Conservation (phyloP, 2,113 vertebrate genomes). For the Oncorhynchus tshawytscha region DNA sequence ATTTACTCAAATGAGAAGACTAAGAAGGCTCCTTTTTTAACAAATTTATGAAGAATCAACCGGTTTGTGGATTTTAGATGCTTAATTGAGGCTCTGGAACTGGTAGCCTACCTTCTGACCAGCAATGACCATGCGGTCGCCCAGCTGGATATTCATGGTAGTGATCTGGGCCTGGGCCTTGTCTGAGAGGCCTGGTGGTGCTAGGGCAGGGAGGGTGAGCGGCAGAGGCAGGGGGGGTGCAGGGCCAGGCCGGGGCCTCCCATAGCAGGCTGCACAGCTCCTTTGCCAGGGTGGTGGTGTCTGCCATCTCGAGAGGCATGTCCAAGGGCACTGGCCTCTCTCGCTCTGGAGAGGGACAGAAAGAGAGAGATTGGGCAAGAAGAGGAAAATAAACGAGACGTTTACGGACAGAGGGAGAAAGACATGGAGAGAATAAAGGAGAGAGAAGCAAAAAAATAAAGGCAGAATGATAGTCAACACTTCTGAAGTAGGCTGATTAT, state of each 20-base stretch:
- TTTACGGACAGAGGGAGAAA: background rate
- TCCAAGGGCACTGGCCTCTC: conserved; percentile 86
- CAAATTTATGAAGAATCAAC: no score
- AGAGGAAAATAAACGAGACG: background rate
- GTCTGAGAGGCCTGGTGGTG: conserved; percentile 65
- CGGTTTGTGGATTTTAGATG: no score
- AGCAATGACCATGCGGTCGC: conserved; percentile 92
- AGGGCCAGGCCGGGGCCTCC: conserved; percentile 76
- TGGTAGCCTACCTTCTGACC: conserved; percentile 87
- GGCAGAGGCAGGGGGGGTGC: conserved; percentile 71
- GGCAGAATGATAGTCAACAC: conserved; percentile 5
- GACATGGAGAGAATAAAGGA: background rate
- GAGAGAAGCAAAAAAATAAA: background rate
- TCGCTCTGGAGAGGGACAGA: conserved; percentile 78
- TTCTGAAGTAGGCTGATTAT: no score
- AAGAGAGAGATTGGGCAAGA: background rate
- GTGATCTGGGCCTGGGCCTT: conserved; percentile 77
- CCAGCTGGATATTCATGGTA: conserved; percentile 82
- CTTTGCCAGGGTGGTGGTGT: conserved; percentile 86
- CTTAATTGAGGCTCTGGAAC: no score
- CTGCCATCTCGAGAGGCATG: conserved; percentile 93
- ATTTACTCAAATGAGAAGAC: no score
- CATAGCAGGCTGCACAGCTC: conserved; percentile 84
- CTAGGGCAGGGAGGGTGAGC: conserved; percentile 65
- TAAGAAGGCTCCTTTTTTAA: no score